These are phyloP conservation scores for Drosophila seclusa DNA, from an alignment of 2,888 invertebrate species.

Conservation along the genomic window DNA sequence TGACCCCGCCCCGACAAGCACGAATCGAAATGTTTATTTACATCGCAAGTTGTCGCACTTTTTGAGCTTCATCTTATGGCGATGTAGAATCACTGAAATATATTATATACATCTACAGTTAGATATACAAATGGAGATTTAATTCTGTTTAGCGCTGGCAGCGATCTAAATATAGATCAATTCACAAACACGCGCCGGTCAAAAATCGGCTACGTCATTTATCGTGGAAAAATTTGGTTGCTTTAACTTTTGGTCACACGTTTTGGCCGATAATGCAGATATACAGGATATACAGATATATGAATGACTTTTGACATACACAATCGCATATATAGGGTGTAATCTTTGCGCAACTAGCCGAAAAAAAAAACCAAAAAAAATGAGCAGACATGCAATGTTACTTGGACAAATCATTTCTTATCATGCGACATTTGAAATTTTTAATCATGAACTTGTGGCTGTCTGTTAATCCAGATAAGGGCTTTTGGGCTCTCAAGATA, in stretches of 20 bases:
- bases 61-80: constrained; percentile 21
- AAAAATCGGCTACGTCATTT: constrained; percentile 49
- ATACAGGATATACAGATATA: not conserved
- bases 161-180: constrained; percentile 61
- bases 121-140: constrained; percentile 2
- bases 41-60: constrained; percentile 31
- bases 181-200: constrained; percentile 41
- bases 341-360: not conserved
- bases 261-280: constrained; percentile 45
- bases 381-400: not conserved
- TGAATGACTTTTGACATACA: constrained; percentile 1
- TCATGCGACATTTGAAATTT: constrained; percentile 7
- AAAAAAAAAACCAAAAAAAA: not conserved
- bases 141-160: constrained; percentile 1
- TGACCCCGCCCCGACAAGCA: constrained; percentile 30
- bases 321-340: not conserved
- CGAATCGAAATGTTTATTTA: constrained; percentile 1
- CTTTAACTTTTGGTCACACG: constrained; percentile 26
- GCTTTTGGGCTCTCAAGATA: not conserved
- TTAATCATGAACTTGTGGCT: constrained; percentile 11
- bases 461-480: not conserved
- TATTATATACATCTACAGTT: not conserved
- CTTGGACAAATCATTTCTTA: constrained; percentile 10
- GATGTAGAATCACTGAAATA: constrained; percentile 2
- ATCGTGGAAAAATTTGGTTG: constrained; percentile 27